Conservation (phyloP, 2,797 vertebrate genomes). For the Telmatherina bonti region DNA sequence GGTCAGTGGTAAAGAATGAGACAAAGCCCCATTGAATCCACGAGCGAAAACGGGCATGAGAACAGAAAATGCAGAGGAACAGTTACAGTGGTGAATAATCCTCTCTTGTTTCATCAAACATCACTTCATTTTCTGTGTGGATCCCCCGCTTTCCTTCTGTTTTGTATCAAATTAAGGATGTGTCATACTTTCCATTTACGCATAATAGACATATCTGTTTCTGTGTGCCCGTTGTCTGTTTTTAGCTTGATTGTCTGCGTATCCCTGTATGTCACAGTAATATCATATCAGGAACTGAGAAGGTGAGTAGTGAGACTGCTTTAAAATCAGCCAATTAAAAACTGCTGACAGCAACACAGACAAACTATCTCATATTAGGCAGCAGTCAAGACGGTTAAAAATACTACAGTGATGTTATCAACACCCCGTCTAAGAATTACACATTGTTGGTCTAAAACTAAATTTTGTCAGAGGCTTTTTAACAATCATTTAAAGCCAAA, state of each 20-base stretch:
- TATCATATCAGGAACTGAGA: constrained; percentile 35
- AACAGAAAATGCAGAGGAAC: constrained; percentile 33
- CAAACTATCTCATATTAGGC: constrained; percentile 30
- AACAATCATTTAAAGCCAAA: neutral
- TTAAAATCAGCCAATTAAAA: constrained; percentile 23
- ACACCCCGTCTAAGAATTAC: constrained; percentile 3
- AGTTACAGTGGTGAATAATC: constrained; percentile 44
- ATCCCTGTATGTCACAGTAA: constrained; percentile 7
- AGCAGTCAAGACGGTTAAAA: constrained; percentile 22
- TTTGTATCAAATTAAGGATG: constrained; percentile 43
- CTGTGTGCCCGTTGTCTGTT: constrained; percentile 23
- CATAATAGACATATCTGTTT: constrained; percentile 32
- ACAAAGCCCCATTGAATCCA: constrained; percentile 56
- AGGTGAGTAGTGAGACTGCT: neutral
- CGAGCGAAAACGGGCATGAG: constrained; percentile 20
- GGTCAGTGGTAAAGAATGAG: constrained; percentile 23
- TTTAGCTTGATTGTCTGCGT: constrained; percentile 20
- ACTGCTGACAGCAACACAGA: constrained; percentile 36
- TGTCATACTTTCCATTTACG: constrained; percentile 48
- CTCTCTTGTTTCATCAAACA: constrained; percentile 50
- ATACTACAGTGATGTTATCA: constrained; percentile 19
- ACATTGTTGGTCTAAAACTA: constrained; percentile 4
- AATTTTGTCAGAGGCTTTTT: neutral
- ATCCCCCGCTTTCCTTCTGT: constrained; percentile 20
- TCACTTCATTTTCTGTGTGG: constrained; percentile 51